These are phyloP conservation scores for Cynoglossus semilaevis DNA, from an alignment of 2,113 vertebrate genomes.

Conservation along the genomic window DNA sequence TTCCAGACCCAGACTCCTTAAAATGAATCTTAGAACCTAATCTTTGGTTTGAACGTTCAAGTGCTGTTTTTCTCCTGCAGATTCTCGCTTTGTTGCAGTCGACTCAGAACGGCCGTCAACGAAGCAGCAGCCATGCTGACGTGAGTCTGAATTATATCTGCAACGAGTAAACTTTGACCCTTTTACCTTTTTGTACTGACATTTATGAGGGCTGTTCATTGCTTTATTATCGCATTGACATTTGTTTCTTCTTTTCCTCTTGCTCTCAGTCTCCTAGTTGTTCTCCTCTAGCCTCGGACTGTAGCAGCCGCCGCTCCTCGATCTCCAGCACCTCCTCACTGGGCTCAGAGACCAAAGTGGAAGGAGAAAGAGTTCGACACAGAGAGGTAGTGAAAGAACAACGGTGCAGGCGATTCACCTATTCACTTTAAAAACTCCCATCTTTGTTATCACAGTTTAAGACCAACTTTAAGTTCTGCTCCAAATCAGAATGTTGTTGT, in stretches of 20 bases:
- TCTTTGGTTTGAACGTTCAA: no score
- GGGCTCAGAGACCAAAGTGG: slow-evolving; percentile 70
- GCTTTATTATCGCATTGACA: no score
- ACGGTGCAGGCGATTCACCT: no score
- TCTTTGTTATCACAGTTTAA: no score
- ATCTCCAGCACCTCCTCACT: slow-evolving; percentile 84
- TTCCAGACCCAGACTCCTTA: no score
- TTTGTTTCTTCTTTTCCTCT: background rate
- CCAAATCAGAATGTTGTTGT: background rate
- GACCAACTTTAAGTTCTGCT: no score
- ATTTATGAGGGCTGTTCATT: no score
- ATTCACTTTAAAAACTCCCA: no score
- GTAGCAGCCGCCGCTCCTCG: slow-evolving; percentile 85
- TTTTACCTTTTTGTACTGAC: no score
- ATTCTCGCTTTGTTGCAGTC: slow-evolving; percentile 87
- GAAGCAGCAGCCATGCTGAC: slow-evolving; percentile 70
- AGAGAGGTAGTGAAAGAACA: slow-evolving; percentile 79
- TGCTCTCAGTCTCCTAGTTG: slow-evolving; percentile 70
- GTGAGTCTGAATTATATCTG: slow-evolving; percentile 65
- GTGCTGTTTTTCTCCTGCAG: slow-evolving; percentile 58
- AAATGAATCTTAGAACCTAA: no score
- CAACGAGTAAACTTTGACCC: background rate
- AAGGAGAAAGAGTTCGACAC: slow-evolving; percentile 75
- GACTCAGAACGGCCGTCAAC: slow-evolving; percentile 65
- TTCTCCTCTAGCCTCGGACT: slow-evolving; percentile 79